Evolutionary conservation across 2,888 invertebrate species (phyloP), one percentile per base, ranked within the genome.

Genomic region (Carpatolechia fugitivella): DNA sequence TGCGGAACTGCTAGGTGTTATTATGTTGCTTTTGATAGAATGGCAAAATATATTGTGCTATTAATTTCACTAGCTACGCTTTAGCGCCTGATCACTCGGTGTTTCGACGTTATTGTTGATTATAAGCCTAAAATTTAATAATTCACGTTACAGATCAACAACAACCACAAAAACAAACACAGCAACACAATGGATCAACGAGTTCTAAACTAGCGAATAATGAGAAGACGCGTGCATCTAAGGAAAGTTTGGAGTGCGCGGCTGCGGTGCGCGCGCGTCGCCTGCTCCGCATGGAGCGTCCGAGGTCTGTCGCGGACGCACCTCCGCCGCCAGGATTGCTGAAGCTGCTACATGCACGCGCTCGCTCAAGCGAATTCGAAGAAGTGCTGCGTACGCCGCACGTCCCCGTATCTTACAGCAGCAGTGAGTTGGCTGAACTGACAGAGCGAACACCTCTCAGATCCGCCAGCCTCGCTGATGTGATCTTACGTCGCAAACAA

Each of bases 221-320:
- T 24, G 49, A 49, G 1, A 10, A n/a, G 10, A 29, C 14, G 18
- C 65, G 70, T 5, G 59, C 65, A 7, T 80, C 84, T 0, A 75
- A 68, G n/a, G 85, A 84, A 57, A 80, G 77, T 56, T 50, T 83
- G 14, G 80, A 50, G 11, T 38, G 38, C 79, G 6, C 69, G 74
- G 30, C 74, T 16, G 81, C 78, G 0, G 83, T 85, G 40, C 80
- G 80, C 10, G 77, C 76, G 13, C 76, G 85, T n/a, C 82, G 80
- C 0, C 60, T 62, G 1, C 72, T 70, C 3, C 76, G 72, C 0
- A 64, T 77, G 13, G 78, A 81, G 63, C 79, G 88, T 0, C 88
- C 88, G 2, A 73, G 75, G 47, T 87, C 88, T 0, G 69, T 83
- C 1, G 79, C 79, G 0, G 85, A 82, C 57, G 69, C 63, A 11